A percentile compares a stretch with the other conserved stretches of the same genome.
These are phyloP conservation scores for Tenthredo scrophulariae DNA, from an alignment of 2,888 invertebrate genomes.

Conservation along the genomic window DNA sequence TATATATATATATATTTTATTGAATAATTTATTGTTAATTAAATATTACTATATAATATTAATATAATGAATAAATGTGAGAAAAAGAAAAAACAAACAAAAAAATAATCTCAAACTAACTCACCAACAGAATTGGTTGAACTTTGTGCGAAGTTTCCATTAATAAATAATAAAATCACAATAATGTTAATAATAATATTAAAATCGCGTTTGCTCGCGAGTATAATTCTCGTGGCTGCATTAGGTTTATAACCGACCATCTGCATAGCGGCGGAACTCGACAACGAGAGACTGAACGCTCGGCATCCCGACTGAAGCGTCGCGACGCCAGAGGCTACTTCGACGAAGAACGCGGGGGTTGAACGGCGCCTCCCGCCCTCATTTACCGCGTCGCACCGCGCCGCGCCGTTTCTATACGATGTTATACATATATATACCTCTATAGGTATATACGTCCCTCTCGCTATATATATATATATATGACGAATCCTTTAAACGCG, in stretches of 20 bases:
- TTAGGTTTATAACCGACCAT: slow-evolving; percentile 36
- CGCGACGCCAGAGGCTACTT: slow-evolving; percentile 59
- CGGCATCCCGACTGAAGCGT: slow-evolving; percentile 77
- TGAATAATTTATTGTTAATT: too few species aligned
- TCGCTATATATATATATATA: neutral
- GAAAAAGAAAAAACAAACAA: neutral
- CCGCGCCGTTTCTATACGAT: slow-evolving; percentile 51
- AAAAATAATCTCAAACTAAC: neutral
- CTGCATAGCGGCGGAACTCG: slow-evolving; percentile 63
- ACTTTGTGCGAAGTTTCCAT: neutral
- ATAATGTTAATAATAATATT: neutral
- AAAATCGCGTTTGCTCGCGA: slow-evolving; percentile 18
- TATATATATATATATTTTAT: too few species aligned
- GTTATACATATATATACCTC: neutral
- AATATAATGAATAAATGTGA: neutral
- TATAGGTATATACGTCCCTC: neutral
- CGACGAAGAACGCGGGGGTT: slow-evolving; percentile 18
- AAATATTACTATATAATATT: too few species aligned
- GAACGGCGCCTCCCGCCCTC: slow-evolving; percentile 55
- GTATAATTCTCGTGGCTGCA: slow-evolving; percentile 26
- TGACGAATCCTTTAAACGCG: slow-evolving; percentile 49
- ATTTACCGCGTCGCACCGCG: slow-evolving; percentile 52
- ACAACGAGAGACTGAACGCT: slow-evolving; percentile 73
- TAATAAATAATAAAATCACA: slow-evolving; percentile 23
- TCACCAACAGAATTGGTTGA: slow-evolving; percentile 36